These are phyloP conservation scores for Calameuta idolon DNA, from an alignment of 2,888 invertebrate genomes.

Conservation along the genomic window DNA sequence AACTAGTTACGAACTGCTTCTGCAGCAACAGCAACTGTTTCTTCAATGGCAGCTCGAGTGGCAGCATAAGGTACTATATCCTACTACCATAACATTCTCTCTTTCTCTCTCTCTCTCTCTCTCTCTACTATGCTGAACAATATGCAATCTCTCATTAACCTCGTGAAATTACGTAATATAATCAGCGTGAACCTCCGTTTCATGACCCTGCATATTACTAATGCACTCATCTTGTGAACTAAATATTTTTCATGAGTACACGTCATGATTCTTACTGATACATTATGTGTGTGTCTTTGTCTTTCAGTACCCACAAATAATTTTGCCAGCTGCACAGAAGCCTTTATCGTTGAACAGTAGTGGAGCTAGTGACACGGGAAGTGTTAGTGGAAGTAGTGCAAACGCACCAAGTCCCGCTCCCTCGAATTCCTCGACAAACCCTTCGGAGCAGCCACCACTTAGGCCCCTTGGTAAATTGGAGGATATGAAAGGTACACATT, in stretches of 20 bases:
- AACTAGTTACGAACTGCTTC: conserved; percentile 89
- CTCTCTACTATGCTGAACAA: too few relatives aligned
- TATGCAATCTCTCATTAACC: too few relatives aligned
- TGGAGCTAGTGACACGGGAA: conserved; percentile 64
- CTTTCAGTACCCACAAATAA: conserved; percentile 79
- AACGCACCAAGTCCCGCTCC: conserved; percentile 61
- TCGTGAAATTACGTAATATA: too few relatives aligned
- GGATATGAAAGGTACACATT: conserved; percentile 82
- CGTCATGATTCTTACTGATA: background rate
- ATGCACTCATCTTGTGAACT: too few relatives aligned
- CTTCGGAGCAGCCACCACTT: conserved; percentile 61
- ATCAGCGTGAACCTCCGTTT: too few relatives aligned
- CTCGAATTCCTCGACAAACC: conserved; percentile 56
- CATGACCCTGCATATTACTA: too few relatives aligned
- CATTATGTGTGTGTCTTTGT: conserved; percentile 4
- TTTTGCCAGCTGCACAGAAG: conserved; percentile 80
- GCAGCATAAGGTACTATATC: conserved; percentile 75
- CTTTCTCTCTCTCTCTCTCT: too few relatives aligned
- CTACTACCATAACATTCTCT: conserved; percentile 10
- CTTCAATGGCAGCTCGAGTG: conserved; percentile 88
- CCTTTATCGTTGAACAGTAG: conserved; percentile 65
- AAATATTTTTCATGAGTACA: too few relatives aligned
- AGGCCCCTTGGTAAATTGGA: conserved; percentile 79
- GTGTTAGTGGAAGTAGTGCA: conserved; percentile 58
- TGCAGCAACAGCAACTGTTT: conserved; percentile 94